Base-by-base conservation (phyloP, 2,888 invertebrate species). In the Pseudolycoriella hygida region DNA sequence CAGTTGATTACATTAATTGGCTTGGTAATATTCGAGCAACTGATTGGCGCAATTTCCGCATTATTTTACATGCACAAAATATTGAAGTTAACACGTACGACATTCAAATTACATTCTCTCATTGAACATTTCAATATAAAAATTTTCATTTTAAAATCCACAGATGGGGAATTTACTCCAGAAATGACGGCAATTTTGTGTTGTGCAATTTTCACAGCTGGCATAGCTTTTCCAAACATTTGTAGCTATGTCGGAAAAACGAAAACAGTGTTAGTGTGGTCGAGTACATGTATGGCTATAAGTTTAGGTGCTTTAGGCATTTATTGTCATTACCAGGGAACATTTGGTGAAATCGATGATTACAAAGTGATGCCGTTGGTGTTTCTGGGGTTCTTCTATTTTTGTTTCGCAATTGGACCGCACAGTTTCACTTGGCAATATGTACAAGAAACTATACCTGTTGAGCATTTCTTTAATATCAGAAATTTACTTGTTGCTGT, bases 1-100 rank as follows among this genome's bases (percentile, higher is more conserved):
- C 67, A 69, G 14, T 56, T 72, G 1, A 47, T 70, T 1, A 70
- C 73, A 34, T 67, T 70, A 20, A 67, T 71, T 46, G 72, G 72
- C 5, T 65, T 83, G 3, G 77, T 81, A 74, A 67, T 78, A 25
- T 73, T 77, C 49, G 77, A 78, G 54, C 76, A 77, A 53, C 58
- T 74, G 51, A 71, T 71, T 40, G 79, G 77, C 1, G 70, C 76
- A 48, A 74, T 72, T 43, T 70, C 74, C 0, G 62, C 77, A 3
- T 67, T 77, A 12, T 74, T 77, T 51, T 76, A 73, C 53, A 67
- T 73, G 0, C 68, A 68, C 41, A 64, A 59, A 12, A 74, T 78
- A 39, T 74, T 77, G 50, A 56, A 63, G 34, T 66, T 59, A 0
- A 70, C 73, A 34, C 62, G 67, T 0, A 60, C 65, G 18, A 37